Base-by-base conservation (phyloP, 2,888 invertebrate genomes). In the Muscina levida region DNA sequence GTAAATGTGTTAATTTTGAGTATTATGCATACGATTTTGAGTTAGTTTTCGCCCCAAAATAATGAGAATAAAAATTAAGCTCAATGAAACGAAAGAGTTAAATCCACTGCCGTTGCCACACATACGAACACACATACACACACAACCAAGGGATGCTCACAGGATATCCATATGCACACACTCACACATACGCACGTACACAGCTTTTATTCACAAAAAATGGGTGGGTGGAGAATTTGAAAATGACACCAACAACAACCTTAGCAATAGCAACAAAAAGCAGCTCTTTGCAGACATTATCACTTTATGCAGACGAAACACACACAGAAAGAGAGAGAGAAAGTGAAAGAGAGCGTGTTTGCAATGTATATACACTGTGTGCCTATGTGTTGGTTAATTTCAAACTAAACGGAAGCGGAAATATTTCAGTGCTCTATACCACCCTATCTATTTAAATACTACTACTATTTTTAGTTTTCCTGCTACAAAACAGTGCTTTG, bases 11-110 rank as follows among this genome's bases (percentile, higher is more conserved):
- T 72, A 78, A 72, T 72, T 37, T 56, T 81, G 81, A 81, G 81
- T 68, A 68, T 75, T 68, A 78, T 81, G 77, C 81, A 81, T 44
- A 71, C 72, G 77, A 31, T 72, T 81, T 81, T 81, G 81, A 81
- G 81, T 81, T 81, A 74, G 81, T 81, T 81, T 81, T 81, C 81
- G 78, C 77, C 81, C 81, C 81, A 81, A 81, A 81, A 81, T 72
- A 78, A 81, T 68, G 74, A 78, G 77, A 81, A 81, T 81, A 81
- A 81, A 68, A 62, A 78, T 81, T 75, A 78, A 75, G 62, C 81
- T 81, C 81, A 81, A 78, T 78, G 57, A 81, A 81, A 72, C 78
- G 74, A 81, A 81, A 78, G 81, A 81, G 81, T 81, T 81, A 81
- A 78, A 78, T 62, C 62, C 13, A 81, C 81, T 78, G 66, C 72